Conservation (phyloP, 2,888 invertebrate species). For the Penaeus monodon region DNA sequence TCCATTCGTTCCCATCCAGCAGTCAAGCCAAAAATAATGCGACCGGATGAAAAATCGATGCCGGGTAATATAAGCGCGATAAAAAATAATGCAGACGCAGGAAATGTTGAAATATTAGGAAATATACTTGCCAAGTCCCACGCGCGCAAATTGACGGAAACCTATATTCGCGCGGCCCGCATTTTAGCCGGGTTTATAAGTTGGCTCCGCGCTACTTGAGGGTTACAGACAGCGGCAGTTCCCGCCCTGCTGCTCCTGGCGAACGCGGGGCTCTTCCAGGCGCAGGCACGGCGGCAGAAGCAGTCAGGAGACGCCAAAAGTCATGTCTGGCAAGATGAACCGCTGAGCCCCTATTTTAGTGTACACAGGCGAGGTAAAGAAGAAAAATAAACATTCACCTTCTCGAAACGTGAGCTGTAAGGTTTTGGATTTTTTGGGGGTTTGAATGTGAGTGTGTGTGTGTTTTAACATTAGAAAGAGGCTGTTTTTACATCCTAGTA, state of each 20-base stretch:
- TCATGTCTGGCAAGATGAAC: slow-evolving; percentile 14
- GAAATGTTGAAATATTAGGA: slow-evolving; percentile 57
- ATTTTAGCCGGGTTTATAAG: slow-evolving; percentile 34
- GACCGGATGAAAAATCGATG: slow-evolving; percentile 54
- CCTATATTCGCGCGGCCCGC: slow-evolving; percentile 29
- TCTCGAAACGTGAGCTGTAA: slow-evolving; percentile 49
- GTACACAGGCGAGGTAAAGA: slow-evolving; percentile 40
- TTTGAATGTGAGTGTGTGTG: no score
- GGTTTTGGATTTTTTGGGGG: slow-evolving; percentile 9
- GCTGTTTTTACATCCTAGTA: slow-evolving; percentile 8
- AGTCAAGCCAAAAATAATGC: slow-evolving; percentile 55
- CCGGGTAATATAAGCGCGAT: slow-evolving; percentile 54
- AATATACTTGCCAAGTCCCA: slow-evolving; percentile 53
- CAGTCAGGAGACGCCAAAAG: not conserved
- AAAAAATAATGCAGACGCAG: slow-evolving; percentile 57
- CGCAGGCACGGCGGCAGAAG: no score
- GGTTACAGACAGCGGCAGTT: not conserved
- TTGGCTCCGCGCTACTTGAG: slow-evolving; percentile 13
- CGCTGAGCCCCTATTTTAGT: slow-evolving; percentile 42
- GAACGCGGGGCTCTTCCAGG: not conserved
- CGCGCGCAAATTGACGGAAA: slow-evolving; percentile 32
- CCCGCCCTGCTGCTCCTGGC: not conserved
- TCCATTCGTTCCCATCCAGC: slow-evolving; percentile 55
- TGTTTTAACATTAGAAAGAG: slow-evolving; percentile 24
- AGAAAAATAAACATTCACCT: slow-evolving; percentile 40